phyloP scores from a whole-genome alignment of 2,888 invertebrate species.

The Archips crataeganus region DNA sequence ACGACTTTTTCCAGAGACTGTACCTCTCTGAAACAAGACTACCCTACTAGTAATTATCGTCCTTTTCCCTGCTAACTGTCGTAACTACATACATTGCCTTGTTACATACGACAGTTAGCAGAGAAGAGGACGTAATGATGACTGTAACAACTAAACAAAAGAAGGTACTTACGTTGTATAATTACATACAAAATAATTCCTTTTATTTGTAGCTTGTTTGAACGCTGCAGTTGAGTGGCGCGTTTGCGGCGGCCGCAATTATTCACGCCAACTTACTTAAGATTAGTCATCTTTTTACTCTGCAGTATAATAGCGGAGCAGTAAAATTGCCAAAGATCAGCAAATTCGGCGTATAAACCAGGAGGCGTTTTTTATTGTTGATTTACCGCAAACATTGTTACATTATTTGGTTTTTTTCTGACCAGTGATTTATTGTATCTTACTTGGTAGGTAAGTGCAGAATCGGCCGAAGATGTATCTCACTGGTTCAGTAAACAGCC shows the following conservation, averaged over 20 bases:
- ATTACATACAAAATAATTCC: conserved; percentile 37
- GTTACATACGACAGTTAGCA: conserved; percentile 12
- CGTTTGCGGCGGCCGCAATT: conserved; percentile 69
- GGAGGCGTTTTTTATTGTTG: neutral
- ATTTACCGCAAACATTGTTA: neutral
- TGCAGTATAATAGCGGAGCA: conserved; percentile 11
- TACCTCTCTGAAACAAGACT: too few relatives aligned
- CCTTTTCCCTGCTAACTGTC: too few relatives aligned
- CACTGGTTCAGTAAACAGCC: too few relatives aligned
- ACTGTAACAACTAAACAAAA: conserved; percentile 27
- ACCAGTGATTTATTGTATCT: too few relatives aligned
- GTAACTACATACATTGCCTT: too few relatives aligned
- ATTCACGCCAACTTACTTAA: conserved; percentile 74
- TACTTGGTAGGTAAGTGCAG: too few relatives aligned
- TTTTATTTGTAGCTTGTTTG: conserved; percentile 49
- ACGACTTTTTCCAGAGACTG: too few relatives aligned
- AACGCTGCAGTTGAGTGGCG: conserved; percentile 63
- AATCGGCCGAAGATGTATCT: too few relatives aligned
- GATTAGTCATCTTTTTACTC: conserved; percentile 33
- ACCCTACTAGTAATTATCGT: too few relatives aligned
- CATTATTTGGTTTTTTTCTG: too few relatives aligned
- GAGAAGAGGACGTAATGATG: conserved; percentile 16
- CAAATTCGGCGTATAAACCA: neutral
- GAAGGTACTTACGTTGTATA: conserved; percentile 21
- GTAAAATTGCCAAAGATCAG: neutral